Percentiles rank a stretch among this genome's conserved stretches.
These are phyloP conservation scores for Argynnis bischoffii DNA, from an alignment of 2,888 invertebrate species.

Conservation along the genomic window DNA sequence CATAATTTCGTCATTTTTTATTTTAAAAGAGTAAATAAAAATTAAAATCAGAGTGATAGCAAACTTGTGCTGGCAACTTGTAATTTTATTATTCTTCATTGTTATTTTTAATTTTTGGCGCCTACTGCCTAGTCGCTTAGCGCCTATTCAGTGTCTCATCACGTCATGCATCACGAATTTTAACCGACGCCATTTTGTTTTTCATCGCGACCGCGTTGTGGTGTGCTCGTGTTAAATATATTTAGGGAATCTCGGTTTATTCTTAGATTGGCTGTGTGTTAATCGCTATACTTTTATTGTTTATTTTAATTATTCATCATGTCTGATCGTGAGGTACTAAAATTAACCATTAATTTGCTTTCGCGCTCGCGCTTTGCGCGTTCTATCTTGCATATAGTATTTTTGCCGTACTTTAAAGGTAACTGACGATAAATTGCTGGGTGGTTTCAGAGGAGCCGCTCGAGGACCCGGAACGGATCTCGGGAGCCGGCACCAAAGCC, in stretches of 20 bases:
- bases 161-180: constrained; percentile 25
- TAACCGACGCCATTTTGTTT: constrained; percentile 47
- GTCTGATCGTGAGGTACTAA: constrained; percentile 80
- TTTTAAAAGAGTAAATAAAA: too few species aligned
- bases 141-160: constrained; percentile 18
- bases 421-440: constrained; percentile 29
- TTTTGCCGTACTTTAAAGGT: constrained; percentile 18
- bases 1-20: too few species aligned
- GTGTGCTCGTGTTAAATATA: constrained; percentile 55
- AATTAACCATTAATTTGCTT: constrained; percentile 53
- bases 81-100: not conserved
- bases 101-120: not conserved
- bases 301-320: constrained; percentile 57
- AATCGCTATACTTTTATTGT: constrained; percentile 54
- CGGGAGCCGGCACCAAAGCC: constrained; percentile 72
- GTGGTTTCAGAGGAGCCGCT: constrained; percentile 77
- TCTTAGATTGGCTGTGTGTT: constrained; percentile 64
- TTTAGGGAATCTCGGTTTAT: constrained; percentile 52
- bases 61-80: constrained; percentile 1
- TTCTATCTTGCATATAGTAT: constrained; percentile 49
- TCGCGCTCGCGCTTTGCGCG: constrained; percentile 58
- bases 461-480: constrained; percentile 77
- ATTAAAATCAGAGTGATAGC: too few species aligned
- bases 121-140: not conserved
- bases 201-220: constrained; percentile 43